Evolutionary conservation across 2,888 invertebrate species (phyloP), one percentile per base, ranked within the genome.

Genomic region (Rosalia funebris): DNA sequence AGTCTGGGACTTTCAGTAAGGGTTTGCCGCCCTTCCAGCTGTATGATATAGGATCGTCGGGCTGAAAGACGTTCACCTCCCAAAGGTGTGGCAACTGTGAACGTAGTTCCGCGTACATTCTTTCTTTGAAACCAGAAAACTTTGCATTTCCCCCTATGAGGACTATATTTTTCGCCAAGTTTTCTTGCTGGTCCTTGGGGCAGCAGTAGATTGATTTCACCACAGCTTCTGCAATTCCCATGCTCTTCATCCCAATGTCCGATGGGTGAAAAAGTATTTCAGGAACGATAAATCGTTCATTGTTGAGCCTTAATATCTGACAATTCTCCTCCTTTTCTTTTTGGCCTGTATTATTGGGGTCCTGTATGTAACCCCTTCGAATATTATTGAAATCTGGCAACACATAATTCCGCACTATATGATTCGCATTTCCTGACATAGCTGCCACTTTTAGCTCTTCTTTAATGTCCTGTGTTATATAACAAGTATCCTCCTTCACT

Each of bases 401-500:
- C 0, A 99, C 91, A 79, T 99, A 99, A 77, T 98, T 98, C 68
- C 91, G 86, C 1, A 90, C 86, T 55, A 96, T 91, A 2, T 88
- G 86, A 75, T 91, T 91, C 32, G 86, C 86, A 25, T 86, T 82
- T 12, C 84, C 84, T 78, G 85, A 83, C 55, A 80, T 81, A 63
- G 83, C 84, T 12, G 92, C 88, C 44, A 86, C 86, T 57, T 86
- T 85, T 88, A 96, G 90, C 71, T 97, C 96, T 14, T 83, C 83
- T 73, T 87, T 87, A 74, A 96, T 95, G 77, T 98, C 85, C 68
- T 87, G 84, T 0, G 97, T 91, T 0, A 98, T 95, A 83, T 90
- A 99, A 79, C 98, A 98, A 0, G 93, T 89, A 79, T 99, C 98
- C 82, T 99, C 99, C 81, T 99, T 99, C 0, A 92, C 93, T 83